Conservation (phyloP, 2,113 vertebrate species). For the Reinhardtius hippoglossoides region DNA sequence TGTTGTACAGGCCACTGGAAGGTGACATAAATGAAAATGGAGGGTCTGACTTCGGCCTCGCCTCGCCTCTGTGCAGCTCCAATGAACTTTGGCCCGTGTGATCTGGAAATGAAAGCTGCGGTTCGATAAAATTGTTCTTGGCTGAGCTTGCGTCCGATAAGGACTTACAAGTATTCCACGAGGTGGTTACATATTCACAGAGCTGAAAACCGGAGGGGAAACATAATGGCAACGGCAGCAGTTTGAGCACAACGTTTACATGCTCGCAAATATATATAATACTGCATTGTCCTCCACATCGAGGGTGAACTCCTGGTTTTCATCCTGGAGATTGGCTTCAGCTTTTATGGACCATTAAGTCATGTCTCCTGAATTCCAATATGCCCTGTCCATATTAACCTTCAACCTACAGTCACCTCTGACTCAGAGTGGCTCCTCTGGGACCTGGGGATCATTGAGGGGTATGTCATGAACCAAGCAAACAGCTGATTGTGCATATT, state of each 20-base stretch:
- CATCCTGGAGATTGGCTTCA: constrained; percentile 49
- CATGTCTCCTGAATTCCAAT: constrained; percentile 50
- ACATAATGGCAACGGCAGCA: neutral
- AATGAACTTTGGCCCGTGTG: constrained; percentile 54
- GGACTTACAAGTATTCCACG: neutral
- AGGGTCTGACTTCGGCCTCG: constrained; percentile 18
- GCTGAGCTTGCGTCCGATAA: constrained; percentile 54
- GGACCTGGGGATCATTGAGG: constrained; percentile 29
- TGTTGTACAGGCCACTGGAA: constrained; percentile 23
- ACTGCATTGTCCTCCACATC: constrained; percentile 6
- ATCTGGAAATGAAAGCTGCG: constrained; percentile 32
- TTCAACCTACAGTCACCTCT: constrained; percentile 59
- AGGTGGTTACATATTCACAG: constrained; percentile 64
- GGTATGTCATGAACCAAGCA: constrained; percentile 25
- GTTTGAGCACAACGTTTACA: no score
- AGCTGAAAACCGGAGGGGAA: constrained; percentile 29
- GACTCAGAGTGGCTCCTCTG: constrained; percentile 43
- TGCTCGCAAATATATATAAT: constrained; percentile 2
- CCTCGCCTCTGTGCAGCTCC: constrained; percentile 6
- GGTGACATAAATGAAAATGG: constrained; percentile 51
- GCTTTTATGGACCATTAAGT: constrained; percentile 62
- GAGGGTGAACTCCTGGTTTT: constrained; percentile 3
- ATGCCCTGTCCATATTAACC: constrained; percentile 52
- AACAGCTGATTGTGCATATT: constrained; percentile 48
- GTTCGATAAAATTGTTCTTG: constrained; percentile 30